Conservation (phyloP, 2,888 invertebrate species). For the Pachliopta kotzebuea region DNA sequence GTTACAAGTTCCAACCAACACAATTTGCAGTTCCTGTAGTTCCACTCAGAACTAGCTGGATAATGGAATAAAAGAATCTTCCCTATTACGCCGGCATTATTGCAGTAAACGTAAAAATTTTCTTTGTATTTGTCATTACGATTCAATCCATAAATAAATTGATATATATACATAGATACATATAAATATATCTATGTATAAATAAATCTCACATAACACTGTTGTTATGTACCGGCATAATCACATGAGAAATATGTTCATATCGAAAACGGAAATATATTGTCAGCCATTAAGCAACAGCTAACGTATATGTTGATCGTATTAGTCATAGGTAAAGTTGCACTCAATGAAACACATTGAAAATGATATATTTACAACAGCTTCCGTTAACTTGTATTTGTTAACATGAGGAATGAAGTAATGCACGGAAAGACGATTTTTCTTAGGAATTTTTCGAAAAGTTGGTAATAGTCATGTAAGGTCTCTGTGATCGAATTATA, state of each 20-base stretch:
- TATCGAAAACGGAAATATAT: conserved; percentile 31
- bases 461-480: no score
- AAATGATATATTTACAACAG: conserved; percentile 17
- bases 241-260: conserved; percentile 48
- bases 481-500: no score
- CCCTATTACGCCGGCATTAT: neutral
- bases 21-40: no score
- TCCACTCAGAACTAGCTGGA: no score
- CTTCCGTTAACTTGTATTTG: conserved; percentile 9
- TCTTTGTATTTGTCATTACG: conserved; percentile 16
- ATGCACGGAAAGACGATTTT: no score
- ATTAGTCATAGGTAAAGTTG: conserved; percentile 18
- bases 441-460: no score
- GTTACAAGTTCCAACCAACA: neutral
- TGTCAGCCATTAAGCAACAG: conserved; percentile 12
- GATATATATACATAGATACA: no score
- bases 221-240: conserved; percentile 32
- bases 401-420: neutral
- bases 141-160: conserved; percentile 8
- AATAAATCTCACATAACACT: conserved; percentile 29
- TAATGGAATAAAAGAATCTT: neutral
- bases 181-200: no score
- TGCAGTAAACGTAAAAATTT: conserved; percentile 1
- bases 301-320: conserved; percentile 12
- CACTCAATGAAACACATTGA: conserved; percentile 19